These are phyloP conservation scores for Orchesella cincta DNA, from an alignment of 1,140 invertebrate genomes.

Conservation along the genomic window DNA sequence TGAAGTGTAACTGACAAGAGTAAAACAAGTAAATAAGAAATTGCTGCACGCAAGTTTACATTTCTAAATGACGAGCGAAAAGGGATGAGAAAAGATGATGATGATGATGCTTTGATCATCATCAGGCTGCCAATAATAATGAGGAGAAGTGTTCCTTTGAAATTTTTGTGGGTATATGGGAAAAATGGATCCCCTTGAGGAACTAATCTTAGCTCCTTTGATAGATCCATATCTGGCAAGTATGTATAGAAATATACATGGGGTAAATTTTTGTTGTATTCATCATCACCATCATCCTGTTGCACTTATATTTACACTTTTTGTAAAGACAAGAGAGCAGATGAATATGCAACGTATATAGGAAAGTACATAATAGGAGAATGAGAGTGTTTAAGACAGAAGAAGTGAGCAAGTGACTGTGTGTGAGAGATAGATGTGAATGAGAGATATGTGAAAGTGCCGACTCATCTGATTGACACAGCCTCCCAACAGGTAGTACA, in stretches of 20 bases:
- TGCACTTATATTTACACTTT: not conserved
- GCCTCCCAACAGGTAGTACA: conserved; percentile 50
- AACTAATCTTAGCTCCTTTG: conserved; percentile 13
- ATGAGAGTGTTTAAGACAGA: conserved; percentile 29
- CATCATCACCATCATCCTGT: conserved; percentile 13
- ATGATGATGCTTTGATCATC: conserved; percentile 19
- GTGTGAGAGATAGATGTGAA: conserved; percentile 39
- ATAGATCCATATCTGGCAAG: conserved; percentile 23
- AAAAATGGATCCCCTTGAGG: not conserved
- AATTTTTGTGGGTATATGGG: conserved; percentile 2
- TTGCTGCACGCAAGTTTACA: not conserved
- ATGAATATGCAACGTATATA: conserved; percentile 1
- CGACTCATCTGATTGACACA: conserved; percentile 51
- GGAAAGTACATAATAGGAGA: conserved; percentile 32
- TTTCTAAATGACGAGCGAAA: not conserved
- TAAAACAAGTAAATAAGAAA: not conserved
- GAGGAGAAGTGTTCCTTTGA: conserved; percentile 12
- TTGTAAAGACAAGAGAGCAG: conserved; percentile 20
- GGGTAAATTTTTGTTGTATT: not conserved
- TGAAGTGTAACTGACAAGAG: not conserved
- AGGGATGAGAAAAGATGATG: not conserved
- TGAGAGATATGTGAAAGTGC: conserved; percentile 47
- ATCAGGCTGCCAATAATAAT: conserved; percentile 23
- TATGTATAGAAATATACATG: not conserved
- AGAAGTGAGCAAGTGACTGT: conserved; percentile 7